A percentile compares a stretch with the other conserved stretches of the same genome.
Conservation (phyloP, 2,113 vertebrate genomes). For the Sprattus sprattus region DNA sequence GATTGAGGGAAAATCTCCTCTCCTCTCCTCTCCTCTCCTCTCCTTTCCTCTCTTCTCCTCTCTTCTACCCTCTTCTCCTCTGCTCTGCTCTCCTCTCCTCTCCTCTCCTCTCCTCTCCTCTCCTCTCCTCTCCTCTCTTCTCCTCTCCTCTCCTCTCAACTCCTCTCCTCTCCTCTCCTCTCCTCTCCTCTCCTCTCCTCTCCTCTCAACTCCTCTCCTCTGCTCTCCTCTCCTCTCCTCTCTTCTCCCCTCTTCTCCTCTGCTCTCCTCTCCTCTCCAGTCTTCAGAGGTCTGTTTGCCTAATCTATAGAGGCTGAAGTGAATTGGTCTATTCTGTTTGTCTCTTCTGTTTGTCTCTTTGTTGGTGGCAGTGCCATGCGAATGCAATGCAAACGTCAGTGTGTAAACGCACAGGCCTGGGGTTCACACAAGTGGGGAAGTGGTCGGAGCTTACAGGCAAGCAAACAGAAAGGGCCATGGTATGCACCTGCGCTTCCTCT, state of each 20-base stretch:
- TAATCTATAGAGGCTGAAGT: background rate
- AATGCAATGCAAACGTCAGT: constrained; percentile 62
- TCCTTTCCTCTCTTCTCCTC: background rate
- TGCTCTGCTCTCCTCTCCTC: background rate
- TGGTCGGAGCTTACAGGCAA: constrained; percentile 22
- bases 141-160: background rate
- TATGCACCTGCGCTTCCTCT: background rate
- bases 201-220: background rate
- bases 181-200: background rate
- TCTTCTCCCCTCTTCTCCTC: background rate
- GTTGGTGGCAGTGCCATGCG: constrained; percentile 52
- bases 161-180: background rate
- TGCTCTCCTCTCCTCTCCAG: background rate
- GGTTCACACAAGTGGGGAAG: constrained; percentile 54
- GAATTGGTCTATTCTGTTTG: background rate
- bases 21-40: background rate
- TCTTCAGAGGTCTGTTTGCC: background rate
- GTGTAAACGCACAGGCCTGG: constrained; percentile 36
- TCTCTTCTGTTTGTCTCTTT: background rate
- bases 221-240: background rate
- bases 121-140: background rate
- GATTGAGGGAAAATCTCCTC: background rate
- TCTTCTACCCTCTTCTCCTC: background rate
- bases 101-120: background rate
- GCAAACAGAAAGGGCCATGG: constrained; percentile 49